phyloP scores from a whole-genome alignment of 2,113 vertebrate genomes.

The Silurus glanis region DNA sequence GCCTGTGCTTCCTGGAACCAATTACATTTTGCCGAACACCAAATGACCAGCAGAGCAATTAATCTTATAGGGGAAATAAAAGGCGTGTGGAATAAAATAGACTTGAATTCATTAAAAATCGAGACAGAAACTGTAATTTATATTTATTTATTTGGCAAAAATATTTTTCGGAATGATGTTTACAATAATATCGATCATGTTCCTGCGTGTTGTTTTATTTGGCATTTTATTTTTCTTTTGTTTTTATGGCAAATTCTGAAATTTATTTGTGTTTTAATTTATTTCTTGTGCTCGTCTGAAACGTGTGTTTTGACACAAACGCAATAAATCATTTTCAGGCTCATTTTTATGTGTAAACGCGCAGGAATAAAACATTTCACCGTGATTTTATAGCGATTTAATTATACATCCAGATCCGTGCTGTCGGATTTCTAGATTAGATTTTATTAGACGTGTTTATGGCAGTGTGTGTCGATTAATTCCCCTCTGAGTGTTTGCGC shows the following conservation, averaged over 20 bases:
- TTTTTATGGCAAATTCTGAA: slow-evolving; percentile 65
- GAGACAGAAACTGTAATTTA: not conserved
- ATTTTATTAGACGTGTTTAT: slow-evolving; percentile 8
- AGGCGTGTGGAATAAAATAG: not conserved
- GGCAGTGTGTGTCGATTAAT: slow-evolving; percentile 14
- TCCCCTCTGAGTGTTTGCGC: slow-evolving; percentile 8
- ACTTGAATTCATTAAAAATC: not conserved
- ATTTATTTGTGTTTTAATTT: slow-evolving; percentile 74
- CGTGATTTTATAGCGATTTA: not conserved
- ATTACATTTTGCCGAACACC: slow-evolving; percentile 49
- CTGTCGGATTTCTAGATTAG: not conserved
- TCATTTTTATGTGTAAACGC: not conserved
- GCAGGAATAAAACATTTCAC: not conserved
- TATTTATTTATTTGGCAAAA: no score
- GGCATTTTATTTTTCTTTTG: not conserved
- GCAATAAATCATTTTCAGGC: slow-evolving; percentile 79
- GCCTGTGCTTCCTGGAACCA: slow-evolving; percentile 51
- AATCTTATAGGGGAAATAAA: not conserved
- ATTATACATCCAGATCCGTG: not conserved
- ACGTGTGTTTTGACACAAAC: slow-evolving; percentile 79
- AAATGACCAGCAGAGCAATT: slow-evolving; percentile 33
- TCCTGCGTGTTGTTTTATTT: not conserved
- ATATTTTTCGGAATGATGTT: no score
- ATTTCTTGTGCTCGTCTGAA: slow-evolving; percentile 76
- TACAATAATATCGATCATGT: no score